Base-by-base conservation (phyloP, 2,888 invertebrate species). In the Thereva unica region DNA sequence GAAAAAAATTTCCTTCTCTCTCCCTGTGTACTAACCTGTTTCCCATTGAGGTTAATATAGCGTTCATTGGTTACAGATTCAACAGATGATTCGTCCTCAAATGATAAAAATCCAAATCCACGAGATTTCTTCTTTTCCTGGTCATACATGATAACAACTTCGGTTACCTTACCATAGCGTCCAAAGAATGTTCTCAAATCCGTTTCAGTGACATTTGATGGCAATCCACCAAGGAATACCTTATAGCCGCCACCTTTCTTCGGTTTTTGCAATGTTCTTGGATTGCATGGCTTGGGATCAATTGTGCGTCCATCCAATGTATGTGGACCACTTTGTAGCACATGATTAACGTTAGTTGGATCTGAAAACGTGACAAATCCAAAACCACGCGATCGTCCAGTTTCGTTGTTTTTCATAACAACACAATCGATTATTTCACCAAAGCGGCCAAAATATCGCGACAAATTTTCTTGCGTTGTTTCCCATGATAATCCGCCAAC, bases 341-440 rank as follows among this genome's bases (percentile, higher is more conserved):
- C 96, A 71, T 92, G 88, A 73, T 90, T 90, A 63, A 97, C 96
- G 80, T 95, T 91, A 64, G 88, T 87, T 23, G 95, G 94, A 82
- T 97, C 96, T 71, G 93, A 91, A 82, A 96, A 97, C 68, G 96
- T 97, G 67, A 97, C 95, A 82, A 97, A 97, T 52, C 97, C 97
- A 82, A 97, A 97, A 69, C 97, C 97, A 76, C 97, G 86, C 66
- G 96, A 97, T 75, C 96, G 87, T 7, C 96, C 96, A 47, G 96
- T 95, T 82, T 96, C 95, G 77, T 92, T 93, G 83, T 97, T 97
- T 84, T 95, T 96, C 97, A 97, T 97, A 71, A 97, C 97, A 71
- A 97, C 95, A 81, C 96, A 96, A 84, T 97, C 97, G 74, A 95
- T 93, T 64, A 97, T 96, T 80, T 97, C 96, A 68, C 97, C 97